phyloP scores from a whole-genome alignment of 2,113 vertebrate genomes.

The Gallinago undulata region DNA sequence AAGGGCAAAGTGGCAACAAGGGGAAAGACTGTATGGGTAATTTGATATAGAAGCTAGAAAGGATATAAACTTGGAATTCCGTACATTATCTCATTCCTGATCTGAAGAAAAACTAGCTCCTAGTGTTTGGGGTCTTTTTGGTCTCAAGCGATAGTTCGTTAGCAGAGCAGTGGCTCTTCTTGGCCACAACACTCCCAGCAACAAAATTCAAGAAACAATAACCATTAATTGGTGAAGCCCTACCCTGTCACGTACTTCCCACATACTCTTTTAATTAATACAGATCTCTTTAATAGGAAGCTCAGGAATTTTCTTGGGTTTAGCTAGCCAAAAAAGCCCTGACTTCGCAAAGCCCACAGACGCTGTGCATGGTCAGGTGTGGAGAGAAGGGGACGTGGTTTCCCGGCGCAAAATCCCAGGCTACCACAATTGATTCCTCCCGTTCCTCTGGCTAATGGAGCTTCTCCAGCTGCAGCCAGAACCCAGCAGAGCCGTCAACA shows the following conservation, averaged over 20 bases:
- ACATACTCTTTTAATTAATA: conserved; percentile 44
- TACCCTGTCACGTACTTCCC: background rate
- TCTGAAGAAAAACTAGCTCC: background rate
- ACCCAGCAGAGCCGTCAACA: conserved; percentile 46
- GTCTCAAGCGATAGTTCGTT: background rate
- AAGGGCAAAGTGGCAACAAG: background rate
- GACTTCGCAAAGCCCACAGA: background rate
- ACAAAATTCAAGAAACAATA: conserved; percentile 16
- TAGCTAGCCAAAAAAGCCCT: background rate
- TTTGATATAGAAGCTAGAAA: background rate
- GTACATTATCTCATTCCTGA: background rate
- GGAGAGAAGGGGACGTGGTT: background rate
- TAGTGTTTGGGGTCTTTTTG: background rate
- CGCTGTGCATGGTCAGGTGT: background rate
- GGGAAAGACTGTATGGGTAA: background rate
- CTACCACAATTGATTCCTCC: background rate
- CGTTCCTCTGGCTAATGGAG: conserved; percentile 36
- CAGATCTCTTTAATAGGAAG: background rate
- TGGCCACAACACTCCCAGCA: background rate
- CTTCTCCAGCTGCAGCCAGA: conserved; percentile 39
- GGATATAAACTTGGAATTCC: background rate
- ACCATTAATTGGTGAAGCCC: background rate
- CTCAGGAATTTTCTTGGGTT: background rate
- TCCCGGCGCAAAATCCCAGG: conserved; percentile 1
- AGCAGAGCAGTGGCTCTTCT: conserved; percentile 19